Conservation (phyloP, 2,888 invertebrate genomes). For the Phorcus lineatus region DNA sequence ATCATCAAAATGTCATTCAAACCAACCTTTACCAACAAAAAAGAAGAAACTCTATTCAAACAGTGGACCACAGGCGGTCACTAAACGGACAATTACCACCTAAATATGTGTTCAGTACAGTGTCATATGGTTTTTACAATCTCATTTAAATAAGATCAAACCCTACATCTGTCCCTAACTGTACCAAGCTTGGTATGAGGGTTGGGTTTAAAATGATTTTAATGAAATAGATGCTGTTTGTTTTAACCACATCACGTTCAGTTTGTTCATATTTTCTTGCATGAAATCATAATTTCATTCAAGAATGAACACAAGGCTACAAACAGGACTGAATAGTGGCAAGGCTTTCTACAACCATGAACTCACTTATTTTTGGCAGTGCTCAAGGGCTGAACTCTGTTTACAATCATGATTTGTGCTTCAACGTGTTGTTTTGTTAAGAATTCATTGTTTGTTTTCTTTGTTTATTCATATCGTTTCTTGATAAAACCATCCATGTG, state of each 20-base stretch:
- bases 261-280: too few relatives aligned
- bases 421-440: neutral
- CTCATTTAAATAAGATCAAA: neutral
- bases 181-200: too few relatives aligned
- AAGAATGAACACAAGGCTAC: neutral
- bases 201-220: too few relatives aligned
- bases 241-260: neutral
- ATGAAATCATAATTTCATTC: neutral
- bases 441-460: too few relatives aligned
- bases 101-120: neutral
- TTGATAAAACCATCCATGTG: too few relatives aligned
- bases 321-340: neutral
- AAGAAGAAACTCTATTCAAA: slow-evolving; percentile 60
- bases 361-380: neutral
- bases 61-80: slow-evolving; percentile 63
- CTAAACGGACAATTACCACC: neutral
- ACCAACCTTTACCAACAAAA: slow-evolving; percentile 59
- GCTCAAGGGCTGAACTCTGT: too few relatives aligned
- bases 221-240: neutral
- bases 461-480: too few relatives aligned
- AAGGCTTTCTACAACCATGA: neutral
- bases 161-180: neutral
- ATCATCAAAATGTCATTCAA: slow-evolving; percentile 62
- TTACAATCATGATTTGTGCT: neutral
- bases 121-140: neutral